Percentiles rank a stretch among this genome's conserved stretches.
These are phyloP conservation scores for Netelia fuscicornis DNA, from an alignment of 2,888 invertebrate genomes.

Conservation along the genomic window DNA sequence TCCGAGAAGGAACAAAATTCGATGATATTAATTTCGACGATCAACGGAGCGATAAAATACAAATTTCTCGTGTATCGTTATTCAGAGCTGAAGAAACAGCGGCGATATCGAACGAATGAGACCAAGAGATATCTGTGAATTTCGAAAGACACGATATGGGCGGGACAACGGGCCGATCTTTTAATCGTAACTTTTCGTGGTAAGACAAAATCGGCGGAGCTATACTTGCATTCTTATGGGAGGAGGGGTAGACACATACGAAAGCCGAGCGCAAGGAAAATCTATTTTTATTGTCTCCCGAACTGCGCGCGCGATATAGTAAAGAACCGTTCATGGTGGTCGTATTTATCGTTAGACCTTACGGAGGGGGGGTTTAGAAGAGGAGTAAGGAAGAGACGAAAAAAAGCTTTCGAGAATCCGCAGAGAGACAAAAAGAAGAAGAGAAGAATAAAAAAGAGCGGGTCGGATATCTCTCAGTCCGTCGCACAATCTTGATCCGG, in stretches of 20 bases:
- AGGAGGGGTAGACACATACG: constrained; percentile 9
- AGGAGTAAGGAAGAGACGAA: constrained; percentile 39
- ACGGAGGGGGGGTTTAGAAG: constrained; percentile 51
- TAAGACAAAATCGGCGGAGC: constrained; percentile 72
- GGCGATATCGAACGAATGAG: constrained; percentile 59
- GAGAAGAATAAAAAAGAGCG: constrained; percentile 23
- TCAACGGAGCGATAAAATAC: neutral
- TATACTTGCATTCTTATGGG: constrained; percentile 52
- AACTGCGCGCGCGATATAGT: constrained; percentile 53
- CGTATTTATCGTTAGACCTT: constrained; percentile 61
- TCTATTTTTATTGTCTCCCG: constrained; percentile 81
- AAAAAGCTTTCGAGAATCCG: constrained; percentile 19
- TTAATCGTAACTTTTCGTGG: constrained; percentile 76
- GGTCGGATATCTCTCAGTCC: neutral
- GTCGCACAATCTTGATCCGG: neutral
- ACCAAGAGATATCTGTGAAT: constrained; percentile 73
- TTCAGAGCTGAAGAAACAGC: constrained; percentile 66
- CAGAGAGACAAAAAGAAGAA: neutral
- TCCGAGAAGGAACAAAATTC: no score
- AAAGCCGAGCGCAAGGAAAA: constrained; percentile 76
- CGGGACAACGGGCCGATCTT: constrained; percentile 77
- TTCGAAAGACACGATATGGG: constrained; percentile 75
- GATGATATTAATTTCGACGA: constrained; percentile 27
- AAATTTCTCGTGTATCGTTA: constrained; percentile 28
- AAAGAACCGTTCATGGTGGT: constrained; percentile 68